Conservation (phyloP, 2,888 invertebrate species). For the Stenurella melanura region DNA sequence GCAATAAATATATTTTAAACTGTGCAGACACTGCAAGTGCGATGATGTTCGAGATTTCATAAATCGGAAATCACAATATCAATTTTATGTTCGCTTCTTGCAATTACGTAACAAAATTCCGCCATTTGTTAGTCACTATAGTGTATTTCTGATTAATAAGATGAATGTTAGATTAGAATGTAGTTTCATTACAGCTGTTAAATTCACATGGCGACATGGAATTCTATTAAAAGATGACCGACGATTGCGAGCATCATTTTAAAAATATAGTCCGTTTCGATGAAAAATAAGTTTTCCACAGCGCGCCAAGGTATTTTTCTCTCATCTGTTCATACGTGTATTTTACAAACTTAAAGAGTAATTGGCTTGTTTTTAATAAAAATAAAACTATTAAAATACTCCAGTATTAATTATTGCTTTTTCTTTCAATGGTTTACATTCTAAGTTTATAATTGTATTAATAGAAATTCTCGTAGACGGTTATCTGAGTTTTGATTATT, state of each 20-base stretch:
- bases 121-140: neutral
- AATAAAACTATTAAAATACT: constrained; percentile 3
- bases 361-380: constrained; percentile 17
- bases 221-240: constrained; percentile 38
- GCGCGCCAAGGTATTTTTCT: constrained; percentile 16
- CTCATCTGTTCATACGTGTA: neutral
- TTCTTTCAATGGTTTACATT: neutral
- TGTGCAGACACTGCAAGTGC: neutral
- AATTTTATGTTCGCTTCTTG: neutral
- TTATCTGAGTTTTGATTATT: neutral
- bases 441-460: neutral
- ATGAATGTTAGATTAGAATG: neutral
- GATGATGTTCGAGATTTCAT: neutral
- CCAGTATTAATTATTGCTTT: neutral
- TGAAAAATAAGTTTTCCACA: constrained; percentile 24
- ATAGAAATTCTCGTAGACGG: constrained; percentile 1
- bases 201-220: constrained; percentile 24
- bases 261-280: constrained; percentile 21
- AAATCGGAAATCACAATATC: neutral
- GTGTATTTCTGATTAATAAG: constrained; percentile 21
- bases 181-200: constrained; percentile 26
- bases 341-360: constrained; percentile 4
- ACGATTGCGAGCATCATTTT: constrained; percentile 19
- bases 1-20: constrained; percentile 1
- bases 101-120: neutral